Percentiles rank a stretch among this genome's conserved stretches.
Evolutionary conservation across 2,888 invertebrate genomes (phyloP).

Genomic region (Hydriomena furcata): DNA sequence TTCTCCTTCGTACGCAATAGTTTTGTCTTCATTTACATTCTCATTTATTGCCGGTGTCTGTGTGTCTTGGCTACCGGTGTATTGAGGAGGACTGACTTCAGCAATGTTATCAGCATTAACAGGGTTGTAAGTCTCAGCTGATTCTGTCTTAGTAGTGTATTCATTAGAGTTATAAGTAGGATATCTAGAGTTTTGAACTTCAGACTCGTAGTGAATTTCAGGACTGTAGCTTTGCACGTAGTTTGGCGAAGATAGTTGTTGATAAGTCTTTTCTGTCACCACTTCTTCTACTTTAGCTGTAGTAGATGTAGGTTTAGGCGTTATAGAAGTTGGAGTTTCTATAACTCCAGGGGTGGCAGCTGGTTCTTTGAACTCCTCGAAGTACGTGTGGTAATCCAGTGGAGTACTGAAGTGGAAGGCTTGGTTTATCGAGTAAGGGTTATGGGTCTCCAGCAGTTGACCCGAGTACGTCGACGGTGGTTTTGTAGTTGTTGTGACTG

Average conservation of each 20-base stretch:
- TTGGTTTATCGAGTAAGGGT: conserved; percentile 78
- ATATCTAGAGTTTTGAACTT: conserved; percentile 57
- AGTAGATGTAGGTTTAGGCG: conserved; percentile 39
- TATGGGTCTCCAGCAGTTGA: conserved; percentile 73
- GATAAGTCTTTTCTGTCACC: conserved; percentile 55
- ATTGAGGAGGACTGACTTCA: conserved; percentile 39
- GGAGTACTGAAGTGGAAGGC: conserved; percentile 78
- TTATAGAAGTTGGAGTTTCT: conserved; percentile 41
- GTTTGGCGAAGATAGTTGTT: conserved; percentile 56
- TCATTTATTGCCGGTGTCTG: conserved; percentile 46
- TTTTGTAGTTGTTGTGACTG: conserved; percentile 57
- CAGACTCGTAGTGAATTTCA: conserved; percentile 70
- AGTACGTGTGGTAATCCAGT: conserved; percentile 70
- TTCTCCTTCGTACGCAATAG: conserved; percentile 15
- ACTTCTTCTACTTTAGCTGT: conserved; percentile 48
- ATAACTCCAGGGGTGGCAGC: conserved; percentile 48
- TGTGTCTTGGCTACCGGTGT: conserved; percentile 48
- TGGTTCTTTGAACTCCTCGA: conserved; percentile 67
- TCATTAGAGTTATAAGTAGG: conserved; percentile 57
- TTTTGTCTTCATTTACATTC: conserved; percentile 40
- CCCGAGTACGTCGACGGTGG: conserved; percentile 66
- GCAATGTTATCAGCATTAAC: conserved; percentile 33
- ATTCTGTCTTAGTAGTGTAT: conserved; percentile 53
- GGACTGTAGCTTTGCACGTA: conserved; percentile 68
- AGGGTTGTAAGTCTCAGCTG: conserved; percentile 39